Evolutionary conservation across 2,113 vertebrate genomes (phyloP), one percentile per base, ranked within the genome.

Genomic region (Platichthys stellatus): DNA sequence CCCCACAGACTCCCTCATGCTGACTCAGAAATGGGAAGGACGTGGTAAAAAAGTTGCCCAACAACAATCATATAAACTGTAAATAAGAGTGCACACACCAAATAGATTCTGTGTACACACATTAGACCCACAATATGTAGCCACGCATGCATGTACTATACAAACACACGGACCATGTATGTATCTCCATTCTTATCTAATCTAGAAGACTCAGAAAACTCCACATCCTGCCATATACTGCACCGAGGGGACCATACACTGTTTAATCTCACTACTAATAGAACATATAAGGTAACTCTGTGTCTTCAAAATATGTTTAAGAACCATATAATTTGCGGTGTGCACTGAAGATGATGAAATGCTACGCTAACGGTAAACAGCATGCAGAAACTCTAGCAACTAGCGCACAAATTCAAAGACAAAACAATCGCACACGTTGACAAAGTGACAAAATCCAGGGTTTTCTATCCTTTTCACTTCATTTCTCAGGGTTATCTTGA

Each of bases 401-500:
- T 75, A 80, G 63, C 71, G 43, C 74, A 62, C 59, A 26, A 67
- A 38, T 26, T 63, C 17, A 23, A 70, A 56, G 4, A 57, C 66
- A 51, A 43, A 68, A n/a, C n/a, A 28, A 7, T 35, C 63, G 45
- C 28, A 69, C 57, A 18, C 12, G 40, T 15, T 20, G 35, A 61
- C 38, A n/a, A 67, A 72, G 74, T 21, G n/a, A 73, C 69, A 71
- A 81, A 86, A 63, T 68, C 56, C 72, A 85, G 76, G 81, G 23
- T 78, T 78, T 69, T 64, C 15, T 63, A 60, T 26, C 9, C 53
- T 59, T 26, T 80, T 79, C 62, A 49, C 61, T 53, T 83, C 10
- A 56, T 85, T 88, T 90, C 91, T 91, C 87, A 91, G 92, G 88
- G 90, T 88, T 51, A 76, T 76, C 73, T 73, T 18, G 12, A 64